These are phyloP conservation scores for Stenodera caucasica DNA, from an alignment of 2,888 invertebrate genomes.

Conservation along the genomic window DNA sequence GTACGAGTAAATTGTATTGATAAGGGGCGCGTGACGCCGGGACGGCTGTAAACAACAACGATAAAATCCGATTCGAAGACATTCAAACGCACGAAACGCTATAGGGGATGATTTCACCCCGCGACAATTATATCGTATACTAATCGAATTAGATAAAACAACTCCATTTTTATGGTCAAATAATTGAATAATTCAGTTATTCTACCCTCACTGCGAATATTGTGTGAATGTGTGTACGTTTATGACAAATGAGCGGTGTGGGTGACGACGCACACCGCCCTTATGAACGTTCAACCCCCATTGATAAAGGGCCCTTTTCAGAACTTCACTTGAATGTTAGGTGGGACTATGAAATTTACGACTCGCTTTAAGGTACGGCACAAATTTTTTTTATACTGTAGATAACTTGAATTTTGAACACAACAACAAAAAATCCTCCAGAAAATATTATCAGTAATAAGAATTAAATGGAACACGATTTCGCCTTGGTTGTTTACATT, in stretches of 20 bases:
- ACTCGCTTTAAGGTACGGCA: not conserved
- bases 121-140: not conserved
- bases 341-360: not conserved
- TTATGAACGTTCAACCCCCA: not conserved
- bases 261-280: not conserved
- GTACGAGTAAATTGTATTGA: conserved; percentile 21
- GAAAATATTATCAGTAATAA: not conserved
- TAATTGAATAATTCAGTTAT: not conserved
- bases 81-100: not conserved
- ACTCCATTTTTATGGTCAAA: not conserved
- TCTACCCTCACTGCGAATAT: too few species aligned
- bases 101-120: not conserved
- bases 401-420: not conserved
- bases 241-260: not conserved
- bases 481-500: not conserved
- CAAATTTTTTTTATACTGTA: not conserved
- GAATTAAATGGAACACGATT: not conserved
- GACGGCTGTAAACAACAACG: conserved; percentile 11
- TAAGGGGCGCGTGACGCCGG: conserved; percentile 19
- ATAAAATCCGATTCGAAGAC: conserved; percentile 2
- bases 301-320: not conserved
- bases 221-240: not conserved
- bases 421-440: too few species aligned
- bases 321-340: not conserved
- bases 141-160: not conserved